Evolutionary conservation across 1,140 invertebrate genomes (phyloP).

Genomic region (Cherax quadricarinatus): DNA sequence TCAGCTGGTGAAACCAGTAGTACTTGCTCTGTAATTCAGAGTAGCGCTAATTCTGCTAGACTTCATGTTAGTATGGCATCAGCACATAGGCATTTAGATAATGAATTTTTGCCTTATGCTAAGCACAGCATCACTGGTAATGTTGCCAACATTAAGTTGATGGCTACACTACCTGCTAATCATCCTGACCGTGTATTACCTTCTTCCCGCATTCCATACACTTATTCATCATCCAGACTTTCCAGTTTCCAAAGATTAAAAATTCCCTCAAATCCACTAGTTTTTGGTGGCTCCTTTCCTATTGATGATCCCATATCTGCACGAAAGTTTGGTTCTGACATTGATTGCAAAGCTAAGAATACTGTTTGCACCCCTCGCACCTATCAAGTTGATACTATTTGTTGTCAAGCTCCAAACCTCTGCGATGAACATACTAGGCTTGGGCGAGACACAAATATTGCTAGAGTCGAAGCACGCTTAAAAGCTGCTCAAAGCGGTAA

Average conservation of each 20-base stretch:
- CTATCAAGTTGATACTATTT: slow-evolving; percentile 73
- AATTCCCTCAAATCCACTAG: slow-evolving; percentile 77
- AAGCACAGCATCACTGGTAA: slow-evolving; percentile 29
- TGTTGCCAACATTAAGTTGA: slow-evolving; percentile 24
- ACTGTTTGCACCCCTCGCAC: slow-evolving; percentile 49
- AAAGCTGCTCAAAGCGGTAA: slow-evolving; percentile 15
- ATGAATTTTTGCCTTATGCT: slow-evolving; percentile 11
- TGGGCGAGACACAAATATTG: slow-evolving; percentile 66
- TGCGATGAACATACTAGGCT: slow-evolving; percentile 70
- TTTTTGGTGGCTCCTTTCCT: slow-evolving; percentile 87
- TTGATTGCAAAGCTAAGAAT: not conserved
- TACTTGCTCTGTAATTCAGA: not conserved
- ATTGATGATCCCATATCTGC: slow-evolving; percentile 75
- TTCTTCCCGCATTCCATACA: slow-evolving; percentile 41
- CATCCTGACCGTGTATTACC: slow-evolving; percentile 56
- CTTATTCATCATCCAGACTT: slow-evolving; percentile 28
- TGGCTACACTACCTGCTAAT: slow-evolving; percentile 56
- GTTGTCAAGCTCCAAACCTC: slow-evolving; percentile 70
- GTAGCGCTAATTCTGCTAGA: slow-evolving; percentile 21
- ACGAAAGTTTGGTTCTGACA: slow-evolving; percentile 51
- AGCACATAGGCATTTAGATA: slow-evolving; percentile 33
- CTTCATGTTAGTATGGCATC: slow-evolving; percentile 48
- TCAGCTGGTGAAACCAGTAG: slow-evolving; percentile 7
- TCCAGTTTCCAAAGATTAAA: not conserved
- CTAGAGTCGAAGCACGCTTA: slow-evolving; percentile 50